phyloP scores from a whole-genome alignment of 2,113 vertebrate genomes.

The Orientallactaga bullata region DNA sequence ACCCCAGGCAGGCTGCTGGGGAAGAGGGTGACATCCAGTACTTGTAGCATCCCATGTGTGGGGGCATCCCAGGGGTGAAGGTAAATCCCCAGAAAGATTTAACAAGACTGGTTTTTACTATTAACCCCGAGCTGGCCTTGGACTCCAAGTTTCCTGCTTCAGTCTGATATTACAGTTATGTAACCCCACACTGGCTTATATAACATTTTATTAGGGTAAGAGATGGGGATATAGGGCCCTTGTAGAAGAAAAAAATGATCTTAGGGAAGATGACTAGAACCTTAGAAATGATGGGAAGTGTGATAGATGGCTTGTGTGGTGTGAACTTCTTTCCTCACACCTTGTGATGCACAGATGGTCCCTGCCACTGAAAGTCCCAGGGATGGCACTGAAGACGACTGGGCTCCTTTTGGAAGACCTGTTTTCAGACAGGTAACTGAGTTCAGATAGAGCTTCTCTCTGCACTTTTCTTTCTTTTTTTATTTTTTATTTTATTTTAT shows the following conservation, averaged over 20 bases:
- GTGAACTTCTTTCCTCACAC: not conserved
- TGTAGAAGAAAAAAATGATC: not conserved
- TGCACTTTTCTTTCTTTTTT: too few relatives aligned
- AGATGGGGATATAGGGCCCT: not conserved
- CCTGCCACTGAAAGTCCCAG: not conserved
- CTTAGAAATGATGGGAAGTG: not conserved
- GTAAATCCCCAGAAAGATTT: not conserved
- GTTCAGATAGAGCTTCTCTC: not conserved
- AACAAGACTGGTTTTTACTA: not conserved
- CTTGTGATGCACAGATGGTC: not conserved
- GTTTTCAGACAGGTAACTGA: not conserved
- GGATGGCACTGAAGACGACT: not conserved
- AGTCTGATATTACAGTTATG: not conserved
- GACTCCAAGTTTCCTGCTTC: not conserved
- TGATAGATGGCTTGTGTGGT: not conserved
- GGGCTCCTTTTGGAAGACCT: not conserved
- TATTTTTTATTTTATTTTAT: too few relatives aligned
- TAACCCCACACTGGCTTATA: not conserved
- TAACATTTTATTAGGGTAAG: not conserved
- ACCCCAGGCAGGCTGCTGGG: not conserved
- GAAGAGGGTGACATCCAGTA: not conserved
- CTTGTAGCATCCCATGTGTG: not conserved
- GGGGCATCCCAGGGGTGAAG: not conserved
- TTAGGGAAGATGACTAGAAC: not conserved
- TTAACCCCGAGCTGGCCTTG: not conserved